Evolutionary conservation across 2,797 vertebrate species (phyloP).

Genomic region (Rhyacichthys aspro): DNA sequence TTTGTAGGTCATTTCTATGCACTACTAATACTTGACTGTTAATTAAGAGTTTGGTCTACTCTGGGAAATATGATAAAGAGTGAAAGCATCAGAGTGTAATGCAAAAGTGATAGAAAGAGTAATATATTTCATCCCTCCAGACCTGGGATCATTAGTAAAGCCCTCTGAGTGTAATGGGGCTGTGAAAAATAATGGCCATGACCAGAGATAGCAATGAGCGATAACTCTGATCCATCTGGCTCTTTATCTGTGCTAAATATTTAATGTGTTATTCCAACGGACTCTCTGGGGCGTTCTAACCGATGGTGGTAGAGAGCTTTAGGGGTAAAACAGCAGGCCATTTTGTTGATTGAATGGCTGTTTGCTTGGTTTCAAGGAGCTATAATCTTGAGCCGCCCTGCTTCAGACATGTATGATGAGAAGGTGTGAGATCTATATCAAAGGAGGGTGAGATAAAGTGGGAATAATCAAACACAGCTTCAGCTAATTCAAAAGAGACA

Average conservation of each 20-base stretch:
- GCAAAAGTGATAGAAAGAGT: constrained; percentile 71
- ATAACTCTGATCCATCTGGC: constrained; percentile 81
- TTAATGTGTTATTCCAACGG: constrained; percentile 78
- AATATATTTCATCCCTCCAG: constrained; percentile 70
- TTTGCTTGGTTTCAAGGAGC: constrained; percentile 65
- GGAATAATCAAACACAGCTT: constrained; percentile 19
- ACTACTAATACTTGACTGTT: constrained; percentile 30
- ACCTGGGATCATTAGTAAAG: constrained; percentile 77
- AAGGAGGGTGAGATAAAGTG: constrained; percentile 27
- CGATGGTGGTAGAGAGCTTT: constrained; percentile 66
- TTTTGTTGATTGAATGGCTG: constrained; percentile 69
- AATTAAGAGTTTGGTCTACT: constrained; percentile 53
- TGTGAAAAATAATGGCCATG: constrained; percentile 77
- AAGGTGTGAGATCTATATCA: constrained; percentile 28
- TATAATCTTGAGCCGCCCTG: constrained; percentile 25
- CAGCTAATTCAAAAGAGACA: constrained; percentile 20
- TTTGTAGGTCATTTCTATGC: constrained; percentile 21
- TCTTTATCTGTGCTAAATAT: constrained; percentile 80
- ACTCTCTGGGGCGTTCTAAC: constrained; percentile 72
- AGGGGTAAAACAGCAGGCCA: constrained; percentile 65
- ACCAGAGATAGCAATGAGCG: constrained; percentile 79
- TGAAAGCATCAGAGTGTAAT: constrained; percentile 61
- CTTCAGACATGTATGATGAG: constrained; percentile 34
- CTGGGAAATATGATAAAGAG: constrained; percentile 55
- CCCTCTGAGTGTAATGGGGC: constrained; percentile 77